These are phyloP conservation scores for Alosa sapidissima DNA, from an alignment of 2,797 vertebrate genomes.

Conservation along the genomic window DNA sequence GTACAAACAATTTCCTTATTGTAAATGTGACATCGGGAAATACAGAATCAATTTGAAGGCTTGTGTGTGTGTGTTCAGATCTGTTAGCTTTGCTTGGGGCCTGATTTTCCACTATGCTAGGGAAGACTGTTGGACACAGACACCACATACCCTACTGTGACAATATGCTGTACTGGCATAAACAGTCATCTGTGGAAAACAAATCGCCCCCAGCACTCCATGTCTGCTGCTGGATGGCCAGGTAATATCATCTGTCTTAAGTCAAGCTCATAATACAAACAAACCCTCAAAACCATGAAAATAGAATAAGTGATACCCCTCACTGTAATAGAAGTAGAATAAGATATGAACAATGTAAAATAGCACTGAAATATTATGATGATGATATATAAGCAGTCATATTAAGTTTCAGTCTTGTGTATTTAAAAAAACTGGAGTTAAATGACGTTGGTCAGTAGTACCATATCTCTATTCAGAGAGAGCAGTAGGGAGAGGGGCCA, in stretches of 20 bases:
- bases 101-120: not conserved
- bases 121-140: not conserved
- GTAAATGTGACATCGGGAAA: not conserved
- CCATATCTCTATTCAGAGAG: not conserved
- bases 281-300: not conserved
- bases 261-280: not conserved
- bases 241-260: not conserved
- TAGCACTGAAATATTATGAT: not conserved
- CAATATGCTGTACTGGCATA: slow-evolving; percentile 14
- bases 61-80: not conserved
- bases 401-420: slow-evolving; percentile 3
- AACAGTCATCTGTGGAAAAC: not conserved
- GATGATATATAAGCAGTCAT: not conserved
- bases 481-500: not conserved
- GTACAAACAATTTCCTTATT: not conserved
- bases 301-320: not conserved
- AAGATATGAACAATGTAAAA: not conserved
- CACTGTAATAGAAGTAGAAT: not conserved
- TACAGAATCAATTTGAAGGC: not conserved
- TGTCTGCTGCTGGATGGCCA: not conserved
- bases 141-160: not conserved
- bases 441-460: not conserved
- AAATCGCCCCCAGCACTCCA: not conserved
- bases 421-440: not conserved
- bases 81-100: not conserved